phyloP scores from a whole-genome alignment of 1,140 invertebrate genomes.

The Drosophila kanapiae region DNA sequence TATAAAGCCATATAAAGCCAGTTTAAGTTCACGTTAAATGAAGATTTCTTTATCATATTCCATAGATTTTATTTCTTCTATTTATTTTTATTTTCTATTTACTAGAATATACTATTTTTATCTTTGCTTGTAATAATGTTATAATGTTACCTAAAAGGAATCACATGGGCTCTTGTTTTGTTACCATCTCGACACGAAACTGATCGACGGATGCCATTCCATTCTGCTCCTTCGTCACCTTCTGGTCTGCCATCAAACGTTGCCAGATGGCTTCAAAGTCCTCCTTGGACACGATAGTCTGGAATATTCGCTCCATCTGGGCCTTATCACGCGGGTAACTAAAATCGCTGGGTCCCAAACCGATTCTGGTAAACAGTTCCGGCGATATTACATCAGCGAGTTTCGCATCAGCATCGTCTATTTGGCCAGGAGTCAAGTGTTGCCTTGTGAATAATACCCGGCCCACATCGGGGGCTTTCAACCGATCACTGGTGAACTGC shows the following conservation, averaged over 20 bases:
- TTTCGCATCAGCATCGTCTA: constrained; percentile 1
- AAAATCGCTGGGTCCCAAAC: constrained; percentile 55
- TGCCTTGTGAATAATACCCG: no score
- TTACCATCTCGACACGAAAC: constrained; percentile 50
- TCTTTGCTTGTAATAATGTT: neutral
- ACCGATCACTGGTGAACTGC: constrained; percentile 50
- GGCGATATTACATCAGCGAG: constrained; percentile 56
- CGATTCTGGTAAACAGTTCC: constrained; percentile 30
- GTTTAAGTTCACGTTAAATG: no score
- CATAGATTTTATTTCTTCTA: no score
- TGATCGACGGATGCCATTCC: constrained; percentile 41
- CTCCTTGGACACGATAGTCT: constrained; percentile 29
- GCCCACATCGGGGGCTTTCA: constrained; percentile 28
- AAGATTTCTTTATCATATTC: no score
- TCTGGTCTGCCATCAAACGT: constrained; percentile 14
- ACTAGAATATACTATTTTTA: no score
- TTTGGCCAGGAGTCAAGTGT: no score
- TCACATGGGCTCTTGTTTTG: neutral
- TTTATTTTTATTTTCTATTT: no score
- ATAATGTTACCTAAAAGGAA: neutral
- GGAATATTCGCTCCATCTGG: constrained; percentile 57
- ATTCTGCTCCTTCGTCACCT: constrained; percentile 12
- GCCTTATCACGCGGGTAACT: constrained; percentile 39
- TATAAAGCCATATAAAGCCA: no score
- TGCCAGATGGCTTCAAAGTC: constrained; percentile 58